phyloP scores from a whole-genome alignment of 2,113 vertebrate genomes.

The Fulmarus glacialis region DNA sequence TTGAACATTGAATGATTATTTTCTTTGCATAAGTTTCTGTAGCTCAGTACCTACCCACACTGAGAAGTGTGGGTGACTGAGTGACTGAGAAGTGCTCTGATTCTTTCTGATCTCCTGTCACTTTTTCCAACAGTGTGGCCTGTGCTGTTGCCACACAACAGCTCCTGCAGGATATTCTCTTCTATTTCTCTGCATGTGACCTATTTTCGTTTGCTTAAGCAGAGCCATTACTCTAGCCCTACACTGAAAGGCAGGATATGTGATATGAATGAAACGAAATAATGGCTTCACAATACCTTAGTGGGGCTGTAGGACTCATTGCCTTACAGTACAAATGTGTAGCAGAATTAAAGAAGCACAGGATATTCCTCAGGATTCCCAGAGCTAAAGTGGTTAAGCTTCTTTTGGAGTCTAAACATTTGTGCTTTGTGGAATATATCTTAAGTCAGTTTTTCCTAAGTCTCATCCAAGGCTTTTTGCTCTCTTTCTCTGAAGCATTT shows the following conservation, averaged over 20 bases:
- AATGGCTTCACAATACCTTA: background rate
- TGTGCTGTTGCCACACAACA: background rate
- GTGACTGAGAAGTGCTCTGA: background rate
- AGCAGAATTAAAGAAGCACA: background rate
- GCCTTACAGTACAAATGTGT: background rate
- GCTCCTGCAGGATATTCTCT: background rate
- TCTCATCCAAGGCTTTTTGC: background rate
- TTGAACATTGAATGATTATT: background rate
- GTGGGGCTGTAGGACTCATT: background rate
- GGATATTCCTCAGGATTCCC: background rate
- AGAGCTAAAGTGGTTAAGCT: background rate
- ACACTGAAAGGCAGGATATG: background rate
- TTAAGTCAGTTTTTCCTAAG: background rate
- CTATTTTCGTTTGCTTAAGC: background rate
- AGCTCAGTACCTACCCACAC: background rate
- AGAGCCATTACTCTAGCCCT: background rate
- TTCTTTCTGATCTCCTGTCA: background rate
- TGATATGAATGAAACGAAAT: background rate
- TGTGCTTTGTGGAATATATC: background rate
- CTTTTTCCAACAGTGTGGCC: background rate
- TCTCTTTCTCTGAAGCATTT: background rate
- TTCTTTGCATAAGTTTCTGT: background rate
- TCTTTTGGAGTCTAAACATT: background rate
- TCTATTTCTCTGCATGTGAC: background rate
- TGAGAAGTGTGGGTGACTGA: too few species aligned